phyloP scores from a whole-genome alignment of 2,797 vertebrate genomes.

The Acanthornis magna region DNA sequence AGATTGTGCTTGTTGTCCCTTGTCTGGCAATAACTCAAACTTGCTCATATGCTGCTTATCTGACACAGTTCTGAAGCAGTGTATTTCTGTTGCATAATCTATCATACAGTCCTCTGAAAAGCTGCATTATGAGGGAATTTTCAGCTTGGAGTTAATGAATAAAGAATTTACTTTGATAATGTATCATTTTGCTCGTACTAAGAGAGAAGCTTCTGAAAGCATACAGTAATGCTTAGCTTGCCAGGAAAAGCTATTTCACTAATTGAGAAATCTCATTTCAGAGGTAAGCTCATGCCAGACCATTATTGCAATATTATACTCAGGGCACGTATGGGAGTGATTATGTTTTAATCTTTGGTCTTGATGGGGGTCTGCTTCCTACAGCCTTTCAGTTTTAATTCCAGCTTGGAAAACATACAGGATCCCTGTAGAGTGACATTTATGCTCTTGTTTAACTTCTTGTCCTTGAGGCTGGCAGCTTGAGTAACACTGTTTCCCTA shows the following conservation, averaged over 20 bases:
- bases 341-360: constrained; percentile 58
- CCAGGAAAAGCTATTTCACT: constrained; percentile 56
- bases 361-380: constrained; percentile 23
- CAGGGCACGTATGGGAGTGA: constrained; percentile 44
- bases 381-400: constrained; percentile 50
- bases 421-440: constrained; percentile 5
- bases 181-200: constrained; percentile 36
- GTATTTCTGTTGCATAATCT: not conserved
- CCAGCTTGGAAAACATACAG: not conserved
- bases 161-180: constrained; percentile 56
- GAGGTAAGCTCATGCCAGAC: constrained; percentile 19
- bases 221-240: constrained; percentile 9
- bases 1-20: not conserved
- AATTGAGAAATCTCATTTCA: constrained; percentile 68
- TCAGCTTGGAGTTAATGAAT: constrained; percentile 52
- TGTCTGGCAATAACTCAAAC: not conserved
- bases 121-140: not conserved
- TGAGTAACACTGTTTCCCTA: constrained; percentile 5
- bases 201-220: constrained; percentile 24
- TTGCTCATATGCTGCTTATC: not conserved
- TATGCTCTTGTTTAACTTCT: constrained; percentile 36
- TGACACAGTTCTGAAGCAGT: not conserved
- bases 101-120: not conserved
- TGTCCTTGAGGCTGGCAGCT: constrained; percentile 31
- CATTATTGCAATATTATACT: not conserved